Evolutionary conservation across 1,140 invertebrate genomes (phyloP), one percentile per base, ranked within the genome.

Genomic region (Dendrolimus kikuchii): DNA sequence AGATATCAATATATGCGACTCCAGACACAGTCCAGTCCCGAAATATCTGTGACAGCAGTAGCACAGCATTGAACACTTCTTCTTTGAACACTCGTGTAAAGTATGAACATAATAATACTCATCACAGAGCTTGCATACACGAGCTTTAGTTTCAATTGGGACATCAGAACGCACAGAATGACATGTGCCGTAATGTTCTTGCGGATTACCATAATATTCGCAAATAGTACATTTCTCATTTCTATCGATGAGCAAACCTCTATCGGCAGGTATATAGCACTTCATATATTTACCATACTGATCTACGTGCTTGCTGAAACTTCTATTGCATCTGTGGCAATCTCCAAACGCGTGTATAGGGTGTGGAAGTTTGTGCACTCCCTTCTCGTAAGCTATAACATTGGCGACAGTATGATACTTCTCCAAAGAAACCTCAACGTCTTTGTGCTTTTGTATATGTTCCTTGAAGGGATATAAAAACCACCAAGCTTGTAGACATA

Each of bases 401-500:
- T 55, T 58, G 6, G 45, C 59, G 38, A 67, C 64, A 7, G 64
- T 2, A 39, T 39, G 0, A 50, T 36, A 4, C 43, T 38, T 39
- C 37, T 51, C 57, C 7, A 59, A 7, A 7, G 6, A 45, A n/a
- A 10, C 37, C 37, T 48, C 46, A 0, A 52, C 5, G 3, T 40
- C 6, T 0, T n/a, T 6, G 41, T 71, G 64, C 0, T 46, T 37
- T 1, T 41, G 0, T 6, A 73, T 40, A 38, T 77, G 74, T 2
- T 49, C 9, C 6, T 36, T 46, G 6, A 60, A 55, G 2, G 53
- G 53, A 2, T 52, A 43, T 23, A 60, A 45, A 39, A 49, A 5
- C 58, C 58, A 60, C 49, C 49, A 60, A 1, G 58, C 39, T n/a
- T 7, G 9, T 4, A 7, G 9, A 10, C 58, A 60, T 5, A 55